Base-by-base conservation (phyloP, 2,797 vertebrate species). In the Tympanoctomys barrerae region DNA sequence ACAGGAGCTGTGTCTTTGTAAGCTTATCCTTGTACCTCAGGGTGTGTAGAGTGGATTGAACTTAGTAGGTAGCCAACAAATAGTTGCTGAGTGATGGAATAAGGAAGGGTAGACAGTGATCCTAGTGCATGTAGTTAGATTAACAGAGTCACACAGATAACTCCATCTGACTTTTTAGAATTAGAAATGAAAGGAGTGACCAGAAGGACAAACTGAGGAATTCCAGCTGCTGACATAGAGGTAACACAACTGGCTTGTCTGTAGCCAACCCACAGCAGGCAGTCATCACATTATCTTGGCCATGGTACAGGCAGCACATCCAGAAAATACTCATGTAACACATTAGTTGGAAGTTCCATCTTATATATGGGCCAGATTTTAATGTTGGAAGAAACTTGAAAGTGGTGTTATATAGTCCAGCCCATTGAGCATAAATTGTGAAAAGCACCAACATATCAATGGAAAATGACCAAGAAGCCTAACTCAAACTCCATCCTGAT, bases 401-500 rank as follows among this genome's bases (percentile, higher is more conserved):
- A 79, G 68, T 85, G n/a, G 54, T 80, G 39, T 75, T 70, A 33
- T 21, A 95, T 7, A 39, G 36, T 78, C 80, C 52, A 85, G 68
- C 70, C 66, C 22, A 82, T 57, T 90, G 33, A 94, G 80, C n/a
- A 86, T 83, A 95, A 86, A 64, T 46, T 85, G 71, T 92, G 95
- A 87, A 91, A 96, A 86, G 70, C 79, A 88, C 59, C 93, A 90
- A 80, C 24, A 26, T 62, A 66, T 59, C 46, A 86, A 42, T 59
- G 80, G 94, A 88, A 96, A 96, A 85, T 94, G 79, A 96, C 71
- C 52, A 90, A 96, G 68, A 91, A 73, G 77, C 82, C 54, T 11
- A n/a, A 89, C 36, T 54, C 70, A 83, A 94, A 95, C 86, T 75
- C 82, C 22, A 91, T 86, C 54, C 82, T 71, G 42, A 91, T 92